A percentile compares a stretch with the other conserved stretches of the same genome.
These are phyloP conservation scores for Panagrolaimus sp. DNA, from an alignment of 1,140 invertebrate genomes.

Conservation along the genomic window DNA sequence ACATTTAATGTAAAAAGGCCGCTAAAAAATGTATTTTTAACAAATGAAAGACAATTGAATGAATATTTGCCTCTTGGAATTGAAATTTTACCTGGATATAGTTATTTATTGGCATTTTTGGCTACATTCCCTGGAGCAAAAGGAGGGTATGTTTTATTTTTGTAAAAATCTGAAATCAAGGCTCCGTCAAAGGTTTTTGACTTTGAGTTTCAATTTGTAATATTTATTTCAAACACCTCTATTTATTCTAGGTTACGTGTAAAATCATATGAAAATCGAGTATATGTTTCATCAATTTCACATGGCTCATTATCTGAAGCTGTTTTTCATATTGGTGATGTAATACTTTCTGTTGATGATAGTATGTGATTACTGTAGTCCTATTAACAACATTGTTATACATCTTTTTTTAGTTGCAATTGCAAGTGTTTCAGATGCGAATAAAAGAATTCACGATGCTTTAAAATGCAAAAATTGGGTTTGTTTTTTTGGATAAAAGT, in stretches of 20 bases:
- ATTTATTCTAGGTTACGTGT: too few relatives aligned
- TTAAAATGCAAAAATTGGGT: constrained; percentile 2
- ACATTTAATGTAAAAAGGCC: neutral
- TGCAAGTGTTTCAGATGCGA: neutral
- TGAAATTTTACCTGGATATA: neutral
- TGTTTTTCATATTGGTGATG: neutral
- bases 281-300: constrained; percentile 3
- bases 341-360: constrained; percentile 8
- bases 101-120: neutral
- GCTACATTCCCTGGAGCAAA: neutral
- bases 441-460: neutral
- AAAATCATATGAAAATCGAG: constrained; percentile 7
- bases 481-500: neutral
- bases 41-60: neutral
- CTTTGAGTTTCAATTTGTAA: too few relatives aligned
- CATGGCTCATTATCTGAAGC: neutral
- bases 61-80: neutral
- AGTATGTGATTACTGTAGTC: too few relatives aligned
- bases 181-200: too few relatives aligned
- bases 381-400: too few relatives aligned
- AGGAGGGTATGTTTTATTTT: too few relatives aligned
- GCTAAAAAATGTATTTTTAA: neutral
- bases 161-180: too few relatives aligned
- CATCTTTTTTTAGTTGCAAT: neutral
- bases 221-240: too few relatives aligned